Percentiles rank a stretch among this genome's conserved stretches.
phyloP scores from a whole-genome alignment of 2,797 vertebrate species.

The Otus scops region DNA sequence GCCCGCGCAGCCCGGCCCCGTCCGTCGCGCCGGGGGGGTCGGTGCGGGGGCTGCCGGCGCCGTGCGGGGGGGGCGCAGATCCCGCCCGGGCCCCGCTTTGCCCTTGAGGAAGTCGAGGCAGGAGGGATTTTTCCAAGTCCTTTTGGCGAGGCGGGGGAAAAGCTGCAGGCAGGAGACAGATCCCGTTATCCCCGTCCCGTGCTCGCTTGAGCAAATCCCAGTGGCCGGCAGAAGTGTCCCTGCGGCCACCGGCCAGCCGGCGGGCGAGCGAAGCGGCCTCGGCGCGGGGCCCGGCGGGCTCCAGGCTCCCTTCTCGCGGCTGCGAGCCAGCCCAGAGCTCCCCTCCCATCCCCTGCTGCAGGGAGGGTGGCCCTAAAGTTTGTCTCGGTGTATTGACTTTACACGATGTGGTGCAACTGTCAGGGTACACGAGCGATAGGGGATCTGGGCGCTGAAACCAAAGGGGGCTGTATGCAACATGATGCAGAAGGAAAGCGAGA shows the following conservation, averaged over 20 bases:
- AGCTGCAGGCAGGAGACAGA: neutral
- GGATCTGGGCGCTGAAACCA: neutral
- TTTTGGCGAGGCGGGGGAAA: neutral
- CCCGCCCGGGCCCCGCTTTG: neutral
- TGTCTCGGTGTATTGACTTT: neutral
- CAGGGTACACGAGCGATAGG: neutral
- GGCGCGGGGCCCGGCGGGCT: neutral
- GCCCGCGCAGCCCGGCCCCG: neutral
- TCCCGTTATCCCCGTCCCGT: neutral
- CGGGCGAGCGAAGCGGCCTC: no score
- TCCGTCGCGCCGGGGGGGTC: rapidly evolving
- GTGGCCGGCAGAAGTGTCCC: neutral
- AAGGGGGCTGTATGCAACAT: rapidly evolving
- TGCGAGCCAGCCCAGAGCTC: neutral
- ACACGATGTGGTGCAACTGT: neutral
- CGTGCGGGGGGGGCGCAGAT: neutral
- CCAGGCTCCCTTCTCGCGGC: neutral
- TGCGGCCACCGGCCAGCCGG: no score
- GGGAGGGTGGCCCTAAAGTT: neutral
- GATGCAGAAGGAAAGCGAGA: neutral
- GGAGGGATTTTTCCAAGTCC: neutral
- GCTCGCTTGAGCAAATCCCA: neutral
- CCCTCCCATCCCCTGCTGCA: neutral
- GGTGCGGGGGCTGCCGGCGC: neutral
- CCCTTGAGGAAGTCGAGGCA: neutral